Conservation (phyloP, 2,113 vertebrate genomes). For the Petroica traversi region DNA sequence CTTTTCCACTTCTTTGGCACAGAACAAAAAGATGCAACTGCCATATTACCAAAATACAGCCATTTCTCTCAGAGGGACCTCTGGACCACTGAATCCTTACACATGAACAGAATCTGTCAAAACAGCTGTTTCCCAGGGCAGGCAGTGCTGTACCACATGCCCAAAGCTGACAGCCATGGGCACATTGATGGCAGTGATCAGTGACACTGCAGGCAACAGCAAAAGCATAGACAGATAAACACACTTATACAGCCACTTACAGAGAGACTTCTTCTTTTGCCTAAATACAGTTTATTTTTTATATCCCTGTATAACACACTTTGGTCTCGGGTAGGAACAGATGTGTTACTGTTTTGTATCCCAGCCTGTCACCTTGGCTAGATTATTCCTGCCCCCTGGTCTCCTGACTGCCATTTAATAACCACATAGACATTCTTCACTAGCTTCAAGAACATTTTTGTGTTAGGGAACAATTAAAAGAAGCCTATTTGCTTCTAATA, state of each 20-base stretch:
- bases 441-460: not conserved
- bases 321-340: not conserved
- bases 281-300: not conserved
- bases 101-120: not conserved
- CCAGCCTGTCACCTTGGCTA: not conserved
- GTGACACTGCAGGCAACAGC: not conserved
- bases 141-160: not conserved
- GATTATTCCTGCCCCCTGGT: not conserved
- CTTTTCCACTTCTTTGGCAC: not conserved
- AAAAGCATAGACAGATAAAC: not conserved
- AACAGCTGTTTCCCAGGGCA: not conserved
- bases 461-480: not conserved
- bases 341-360: not conserved
- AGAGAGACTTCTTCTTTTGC: not conserved
- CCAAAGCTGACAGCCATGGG: not conserved
- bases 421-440: not conserved
- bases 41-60: not conserved
- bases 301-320: not conserved
- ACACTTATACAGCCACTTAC: rapidly evolving
- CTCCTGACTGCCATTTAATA: not conserved
- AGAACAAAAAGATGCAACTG: not conserved
- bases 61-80: not conserved
- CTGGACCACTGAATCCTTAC: not conserved
- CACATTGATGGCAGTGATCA: not conserved
- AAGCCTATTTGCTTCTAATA: not conserved